Conservation (phyloP, 2,888 invertebrate genomes). For the Chromoteleia sp. region DNA sequence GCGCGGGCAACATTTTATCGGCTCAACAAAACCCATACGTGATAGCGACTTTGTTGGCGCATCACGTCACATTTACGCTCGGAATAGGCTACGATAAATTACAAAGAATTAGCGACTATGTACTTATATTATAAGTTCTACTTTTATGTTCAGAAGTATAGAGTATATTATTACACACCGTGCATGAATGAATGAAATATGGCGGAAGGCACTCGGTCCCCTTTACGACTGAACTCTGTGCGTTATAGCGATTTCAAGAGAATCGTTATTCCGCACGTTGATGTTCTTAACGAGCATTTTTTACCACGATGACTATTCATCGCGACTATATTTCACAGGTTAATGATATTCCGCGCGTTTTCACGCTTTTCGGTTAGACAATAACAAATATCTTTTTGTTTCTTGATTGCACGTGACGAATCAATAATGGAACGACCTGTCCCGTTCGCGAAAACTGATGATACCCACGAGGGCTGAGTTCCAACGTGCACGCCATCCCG, state of each 20-base stretch:
- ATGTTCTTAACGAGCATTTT: slow-evolving; percentile 81
- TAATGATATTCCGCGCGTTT: slow-evolving; percentile 64
- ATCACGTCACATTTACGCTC: slow-evolving; percentile 61
- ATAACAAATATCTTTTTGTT: slow-evolving; percentile 58
- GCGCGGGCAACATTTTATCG: slow-evolving; percentile 12
- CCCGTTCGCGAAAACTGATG: slow-evolving; percentile 42
- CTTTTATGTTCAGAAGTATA: slow-evolving; percentile 77
- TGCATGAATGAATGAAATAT: slow-evolving; percentile 71
- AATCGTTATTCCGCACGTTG: slow-evolving; percentile 80
- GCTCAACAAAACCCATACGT: slow-evolving; percentile 41
- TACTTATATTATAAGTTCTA: slow-evolving; percentile 80
- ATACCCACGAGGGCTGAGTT: slow-evolving; percentile 1
- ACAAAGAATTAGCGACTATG: slow-evolving; percentile 72
- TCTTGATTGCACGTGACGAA: slow-evolving; percentile 54
- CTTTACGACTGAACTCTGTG: slow-evolving; percentile 83
- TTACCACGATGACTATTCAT: slow-evolving; percentile 81
- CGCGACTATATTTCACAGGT: slow-evolving; percentile 60
- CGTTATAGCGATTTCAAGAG: slow-evolving; percentile 78
- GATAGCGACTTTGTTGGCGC: slow-evolving; percentile 10
- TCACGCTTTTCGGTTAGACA: slow-evolving; percentile 69
- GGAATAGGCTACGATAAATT: slow-evolving; percentile 69
- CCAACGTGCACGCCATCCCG: slow-evolving; percentile 11
- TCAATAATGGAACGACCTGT: slow-evolving; percentile 43
- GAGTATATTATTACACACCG: slow-evolving; percentile 73
- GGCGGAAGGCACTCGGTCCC: slow-evolving; percentile 84